These are phyloP conservation scores for Spatulosminthurus flaviceps DNA, from an alignment of 2,888 invertebrate genomes.

Conservation along the genomic window DNA sequence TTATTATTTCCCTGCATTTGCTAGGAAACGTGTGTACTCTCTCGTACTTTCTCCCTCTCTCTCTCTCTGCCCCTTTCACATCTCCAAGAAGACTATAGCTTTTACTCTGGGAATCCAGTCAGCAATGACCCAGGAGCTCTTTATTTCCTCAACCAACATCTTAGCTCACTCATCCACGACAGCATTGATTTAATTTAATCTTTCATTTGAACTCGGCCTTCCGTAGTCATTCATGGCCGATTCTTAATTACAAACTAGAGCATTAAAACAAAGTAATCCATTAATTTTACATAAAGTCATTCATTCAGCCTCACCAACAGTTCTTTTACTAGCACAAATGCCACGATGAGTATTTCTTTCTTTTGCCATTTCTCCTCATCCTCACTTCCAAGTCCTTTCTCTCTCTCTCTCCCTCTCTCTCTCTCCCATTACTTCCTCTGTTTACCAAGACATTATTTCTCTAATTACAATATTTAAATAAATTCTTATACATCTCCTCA, in stretches of 20 bases:
- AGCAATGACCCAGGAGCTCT: not conserved
- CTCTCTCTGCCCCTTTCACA: not conserved
- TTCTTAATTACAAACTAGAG: conserved; percentile 9
- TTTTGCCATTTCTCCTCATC: too few relatives aligned
- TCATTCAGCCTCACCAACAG: not conserved
- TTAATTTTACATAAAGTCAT: conserved; percentile 27
- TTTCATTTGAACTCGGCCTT: conserved; percentile 19
- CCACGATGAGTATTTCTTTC: too few relatives aligned
- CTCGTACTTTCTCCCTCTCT: conserved; percentile 8
- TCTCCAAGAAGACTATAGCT: not conserved
- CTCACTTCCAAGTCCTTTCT: not conserved
- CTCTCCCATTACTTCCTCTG: not conserved
- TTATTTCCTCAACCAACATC: not conserved
- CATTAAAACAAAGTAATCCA: conserved; percentile 31
- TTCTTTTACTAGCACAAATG: not conserved
- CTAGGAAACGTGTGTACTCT: not conserved
- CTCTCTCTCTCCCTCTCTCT: conserved; percentile 6
- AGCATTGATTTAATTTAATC: conserved; percentile 37
- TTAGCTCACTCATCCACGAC: conserved; percentile 5
- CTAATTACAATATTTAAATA: not conserved
- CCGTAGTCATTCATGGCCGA: conserved; percentile 11
- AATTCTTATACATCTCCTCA: not conserved
- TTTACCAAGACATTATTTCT: not conserved
- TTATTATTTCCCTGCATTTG: conserved; percentile 30
- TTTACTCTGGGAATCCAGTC: not conserved